Conservation (phyloP, 2,888 invertebrate species). For the Agonopterix arenella region DNA sequence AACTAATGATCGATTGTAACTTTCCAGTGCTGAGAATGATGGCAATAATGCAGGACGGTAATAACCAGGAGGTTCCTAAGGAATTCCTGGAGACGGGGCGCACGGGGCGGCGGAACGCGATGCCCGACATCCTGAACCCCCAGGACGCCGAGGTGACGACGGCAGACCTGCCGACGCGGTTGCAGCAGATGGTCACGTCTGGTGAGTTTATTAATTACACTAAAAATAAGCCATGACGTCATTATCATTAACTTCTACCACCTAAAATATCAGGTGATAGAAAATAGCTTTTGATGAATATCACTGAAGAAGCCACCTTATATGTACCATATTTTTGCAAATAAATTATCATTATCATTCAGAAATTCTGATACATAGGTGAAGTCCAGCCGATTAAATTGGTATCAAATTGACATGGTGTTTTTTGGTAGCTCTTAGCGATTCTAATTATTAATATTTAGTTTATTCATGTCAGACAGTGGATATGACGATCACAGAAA, state of each 20-base stretch:
- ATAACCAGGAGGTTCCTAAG: slow-evolving; percentile 77
- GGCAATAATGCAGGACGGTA: slow-evolving; percentile 77
- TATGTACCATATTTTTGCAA: too few relatives aligned
- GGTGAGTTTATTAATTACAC: slow-evolving; percentile 52
- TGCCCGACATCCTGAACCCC: slow-evolving; percentile 88
- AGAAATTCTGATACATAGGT: background rate
- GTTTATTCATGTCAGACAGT: too few relatives aligned
- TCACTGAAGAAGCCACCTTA: background rate
- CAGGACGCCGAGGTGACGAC: slow-evolving; percentile 84
- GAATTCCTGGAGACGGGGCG: slow-evolving; percentile 91
- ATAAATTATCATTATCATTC: too few relatives aligned
- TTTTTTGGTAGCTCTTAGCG: background rate
- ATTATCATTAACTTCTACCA: background rate
- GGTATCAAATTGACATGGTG: background rate
- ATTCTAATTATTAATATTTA: too few relatives aligned
- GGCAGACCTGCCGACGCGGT: slow-evolving; percentile 85
- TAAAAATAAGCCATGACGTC: too few relatives aligned
- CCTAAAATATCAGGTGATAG: background rate
- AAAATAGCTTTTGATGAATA: background rate
- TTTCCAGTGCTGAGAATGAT: slow-evolving; percentile 76
- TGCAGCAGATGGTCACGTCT: slow-evolving; percentile 82
- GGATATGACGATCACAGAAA: too few relatives aligned
- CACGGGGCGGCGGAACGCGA: slow-evolving; percentile 91
- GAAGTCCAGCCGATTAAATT: background rate
- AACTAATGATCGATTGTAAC: too few relatives aligned